Evolutionary conservation across 2,113 vertebrate genomes (phyloP).

Genomic region (Nannobrachium achirus): DNA sequence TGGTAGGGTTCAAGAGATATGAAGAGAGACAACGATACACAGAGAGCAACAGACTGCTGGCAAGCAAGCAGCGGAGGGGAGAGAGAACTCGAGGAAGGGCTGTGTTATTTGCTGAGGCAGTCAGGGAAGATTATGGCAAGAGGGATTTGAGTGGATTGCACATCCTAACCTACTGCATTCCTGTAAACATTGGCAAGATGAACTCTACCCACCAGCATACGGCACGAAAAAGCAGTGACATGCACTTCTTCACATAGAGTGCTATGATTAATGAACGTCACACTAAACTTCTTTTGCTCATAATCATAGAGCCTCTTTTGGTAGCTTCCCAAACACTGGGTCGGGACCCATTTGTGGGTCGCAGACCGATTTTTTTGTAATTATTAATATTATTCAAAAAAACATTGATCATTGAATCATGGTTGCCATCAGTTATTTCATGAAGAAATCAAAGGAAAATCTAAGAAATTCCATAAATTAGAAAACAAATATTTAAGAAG

Average conservation of each 20-base stretch:
- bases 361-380: too few relatives aligned
- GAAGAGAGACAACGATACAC: not conserved
- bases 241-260: not conserved
- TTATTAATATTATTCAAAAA: too few relatives aligned
- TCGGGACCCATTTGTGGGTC: too few relatives aligned
- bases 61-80: not conserved
- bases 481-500: too few relatives aligned
- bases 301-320: too few relatives aligned
- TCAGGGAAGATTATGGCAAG: slow-evolving; percentile 72
- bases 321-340: too few relatives aligned
- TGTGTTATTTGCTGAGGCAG: slow-evolving; percentile 57
- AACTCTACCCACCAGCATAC: slow-evolving; percentile 22
- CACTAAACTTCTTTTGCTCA: too few relatives aligned
- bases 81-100: not conserved
- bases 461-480: too few relatives aligned
- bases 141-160: slow-evolving; percentile 71
- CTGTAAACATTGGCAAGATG: slow-evolving; percentile 65
- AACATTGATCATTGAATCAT: too few relatives aligned
- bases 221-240: not conserved
- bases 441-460: too few relatives aligned
- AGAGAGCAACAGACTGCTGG: not conserved
- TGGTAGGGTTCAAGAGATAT: not conserved
- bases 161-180: slow-evolving; percentile 61
- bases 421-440: too few relatives aligned
- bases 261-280: too few relatives aligned